phyloP scores from a whole-genome alignment of 2,888 invertebrate genomes.

The Parapristionchus giblindavisi region DNA sequence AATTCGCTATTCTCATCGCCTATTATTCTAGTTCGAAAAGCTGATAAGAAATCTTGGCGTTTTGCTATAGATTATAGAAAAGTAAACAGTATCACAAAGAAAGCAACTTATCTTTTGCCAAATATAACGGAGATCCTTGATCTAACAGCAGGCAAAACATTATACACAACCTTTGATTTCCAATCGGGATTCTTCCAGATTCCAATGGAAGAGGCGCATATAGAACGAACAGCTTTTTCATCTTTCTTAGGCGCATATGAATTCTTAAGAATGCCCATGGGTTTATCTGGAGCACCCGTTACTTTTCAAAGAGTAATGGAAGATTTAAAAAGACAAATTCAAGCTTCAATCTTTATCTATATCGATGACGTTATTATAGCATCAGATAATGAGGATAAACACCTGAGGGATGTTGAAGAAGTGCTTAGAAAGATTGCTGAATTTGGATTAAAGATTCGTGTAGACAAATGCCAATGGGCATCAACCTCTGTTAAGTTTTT shows the following conservation, averaged over 20 bases:
- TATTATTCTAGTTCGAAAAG: conserved; percentile 12
- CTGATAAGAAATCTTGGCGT: neutral
- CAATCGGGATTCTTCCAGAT: conserved; percentile 43
- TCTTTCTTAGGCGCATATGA: conserved; percentile 36
- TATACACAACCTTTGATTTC: conserved; percentile 43
- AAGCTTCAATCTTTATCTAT: too few relatives aligned
- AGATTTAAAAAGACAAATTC: neutral
- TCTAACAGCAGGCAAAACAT: neutral
- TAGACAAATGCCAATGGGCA: conserved; percentile 20
- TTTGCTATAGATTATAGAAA: neutral
- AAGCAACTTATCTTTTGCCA: neutral
- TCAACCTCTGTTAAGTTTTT: neutral
- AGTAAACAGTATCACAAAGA: neutral
- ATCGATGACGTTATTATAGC: conserved; percentile 44
- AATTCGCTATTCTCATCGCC: neutral
- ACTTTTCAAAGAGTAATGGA: conserved; percentile 44
- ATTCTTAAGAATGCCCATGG: conserved; percentile 42
- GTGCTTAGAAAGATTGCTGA: conserved; percentile 31
- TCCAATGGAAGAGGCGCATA: conserved; percentile 19
- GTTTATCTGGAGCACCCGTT: conserved; percentile 30
- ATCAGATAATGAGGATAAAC: conserved; percentile 22
- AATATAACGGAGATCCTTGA: conserved; percentile 34
- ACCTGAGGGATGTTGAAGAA: conserved; percentile 45
- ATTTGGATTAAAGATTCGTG: conserved; percentile 12
- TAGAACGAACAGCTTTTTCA: conserved; percentile 41